Evolutionary conservation across 2,113 vertebrate genomes (phyloP).

Genomic region (Amblyopsis rosae): DNA sequence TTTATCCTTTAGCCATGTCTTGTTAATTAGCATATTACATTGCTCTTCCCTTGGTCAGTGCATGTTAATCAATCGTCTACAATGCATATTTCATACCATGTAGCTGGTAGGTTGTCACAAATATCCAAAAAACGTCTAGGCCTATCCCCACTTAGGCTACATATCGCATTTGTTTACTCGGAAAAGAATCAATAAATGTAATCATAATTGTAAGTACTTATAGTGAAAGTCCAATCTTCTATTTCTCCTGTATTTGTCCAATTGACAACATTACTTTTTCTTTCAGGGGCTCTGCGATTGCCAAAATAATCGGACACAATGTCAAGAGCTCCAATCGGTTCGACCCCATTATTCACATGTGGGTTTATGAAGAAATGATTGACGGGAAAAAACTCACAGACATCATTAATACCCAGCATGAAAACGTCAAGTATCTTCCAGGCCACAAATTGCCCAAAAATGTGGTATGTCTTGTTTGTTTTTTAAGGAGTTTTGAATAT

Average conservation of each 20-base stretch:
- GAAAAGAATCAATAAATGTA: too few species aligned
- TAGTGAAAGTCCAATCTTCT: too few species aligned
- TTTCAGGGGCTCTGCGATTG: slow-evolving; percentile 81
- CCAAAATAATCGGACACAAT: slow-evolving; percentile 84
- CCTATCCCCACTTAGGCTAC: too few species aligned
- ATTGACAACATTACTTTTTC: neutral
- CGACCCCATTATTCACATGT: slow-evolving; percentile 82
- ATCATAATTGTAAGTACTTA: too few species aligned
- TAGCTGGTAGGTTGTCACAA: too few species aligned
- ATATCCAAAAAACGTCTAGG: too few species aligned
- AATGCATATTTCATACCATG: too few species aligned
- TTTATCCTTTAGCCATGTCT: too few species aligned
- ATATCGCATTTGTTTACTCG: too few species aligned
- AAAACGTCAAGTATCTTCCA: slow-evolving; percentile 85
- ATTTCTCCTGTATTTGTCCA: neutral
- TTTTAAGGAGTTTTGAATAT: neutral
- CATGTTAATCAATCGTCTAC: too few species aligned
- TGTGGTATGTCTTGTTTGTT: slow-evolving; percentile 73
- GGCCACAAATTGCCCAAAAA: slow-evolving; percentile 82
- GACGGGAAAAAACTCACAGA: slow-evolving; percentile 79
- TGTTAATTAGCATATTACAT: too few species aligned
- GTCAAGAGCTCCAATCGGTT: slow-evolving; percentile 77
- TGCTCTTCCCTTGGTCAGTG: too few species aligned
- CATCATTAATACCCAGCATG: slow-evolving; percentile 83
- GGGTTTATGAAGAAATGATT: slow-evolving; percentile 84